Conservation (phyloP, 2,888 invertebrate species). For the Drosophila lutescens region DNA sequence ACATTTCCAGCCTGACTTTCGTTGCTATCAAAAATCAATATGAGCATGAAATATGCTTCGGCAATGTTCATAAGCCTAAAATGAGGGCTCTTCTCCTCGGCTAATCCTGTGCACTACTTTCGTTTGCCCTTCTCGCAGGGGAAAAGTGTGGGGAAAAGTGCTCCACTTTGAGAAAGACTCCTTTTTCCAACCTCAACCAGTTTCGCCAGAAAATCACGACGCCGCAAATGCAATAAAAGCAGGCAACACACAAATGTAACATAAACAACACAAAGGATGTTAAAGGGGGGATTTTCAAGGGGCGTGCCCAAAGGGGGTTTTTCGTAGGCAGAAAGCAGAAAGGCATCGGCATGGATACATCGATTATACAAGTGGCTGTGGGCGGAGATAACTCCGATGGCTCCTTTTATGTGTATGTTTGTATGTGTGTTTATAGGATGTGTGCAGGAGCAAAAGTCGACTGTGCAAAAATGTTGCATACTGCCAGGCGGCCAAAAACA, state of each 20-base stretch:
- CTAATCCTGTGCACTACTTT: constrained; percentile 43
- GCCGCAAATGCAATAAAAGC: constrained; percentile 72
- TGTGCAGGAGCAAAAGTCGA: not conserved
- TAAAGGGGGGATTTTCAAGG: constrained; percentile 4
- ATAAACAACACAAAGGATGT: constrained; percentile 46
- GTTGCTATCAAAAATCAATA: constrained; percentile 47
- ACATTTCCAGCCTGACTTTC: constrained; percentile 25
- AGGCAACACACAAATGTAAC: constrained; percentile 52
- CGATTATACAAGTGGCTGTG: constrained; percentile 76
- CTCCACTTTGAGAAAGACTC: constrained; percentile 36
- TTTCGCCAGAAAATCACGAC: constrained; percentile 68
- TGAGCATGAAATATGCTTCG: constrained; percentile 37
- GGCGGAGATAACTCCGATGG: constrained; percentile 47
- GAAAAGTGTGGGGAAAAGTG: constrained; percentile 23
- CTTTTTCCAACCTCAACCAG: constrained; percentile 27
- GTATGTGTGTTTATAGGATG: not conserved
- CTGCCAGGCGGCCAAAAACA: constrained; percentile 41
- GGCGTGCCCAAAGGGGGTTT: constrained; percentile 19
- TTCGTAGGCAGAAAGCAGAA: constrained; percentile 59
- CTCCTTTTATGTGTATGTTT: constrained; percentile 18
- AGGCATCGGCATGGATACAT: constrained; percentile 80
- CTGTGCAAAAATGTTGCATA: constrained; percentile 59
- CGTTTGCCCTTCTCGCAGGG: constrained; percentile 11
- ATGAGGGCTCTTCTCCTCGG: constrained; percentile 15
- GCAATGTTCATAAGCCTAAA: constrained; percentile 32